Base-by-base conservation (phyloP, 2,888 invertebrate species). In the Anagyrus pseudococci region DNA sequence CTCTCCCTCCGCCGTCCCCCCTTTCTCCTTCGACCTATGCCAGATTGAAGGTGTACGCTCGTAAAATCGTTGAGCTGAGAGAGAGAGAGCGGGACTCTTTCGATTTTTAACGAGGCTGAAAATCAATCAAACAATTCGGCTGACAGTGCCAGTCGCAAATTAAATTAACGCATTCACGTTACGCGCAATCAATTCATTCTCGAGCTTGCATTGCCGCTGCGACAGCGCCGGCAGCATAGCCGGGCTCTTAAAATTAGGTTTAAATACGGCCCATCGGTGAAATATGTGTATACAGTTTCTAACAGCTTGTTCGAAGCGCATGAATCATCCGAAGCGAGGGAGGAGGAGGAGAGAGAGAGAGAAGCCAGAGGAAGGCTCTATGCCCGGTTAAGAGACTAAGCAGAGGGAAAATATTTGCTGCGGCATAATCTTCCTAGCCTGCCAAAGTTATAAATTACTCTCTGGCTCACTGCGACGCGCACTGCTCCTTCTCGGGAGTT, bases 361-460 rank as follows among this genome's bases (percentile, higher is more conserved):
- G n/a, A n/a, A n/a, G n/a, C n/a, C n/a, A n/a, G n/a, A n/a, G n/a
- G n/a, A n/a, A n/a, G n/a, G n/a, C n/a, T n/a, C n/a, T n/a, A n/a
- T n/a, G n/a, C n/a, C n/a, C n/a, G n/a, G n/a, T n/a, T n/a, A n/a
- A n/a, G n/a, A n/a, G n/a, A n/a, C n/a, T n/a, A n/a, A n/a, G n/a
- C n/a, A n/a, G n/a, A n/a, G n/a, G n/a, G n/a, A n/a, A n/a, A n/a
- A n/a, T n/a, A n/a, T n/a, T n/a, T n/a, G n/a, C n/a, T n/a, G 29
- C 33, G 33, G 33, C 4, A 15, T 37, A 47, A 47, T 47, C 47
- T 47, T 47, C 25, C 47, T 23, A 22, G 25, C 23, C 47, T 22
- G 47, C 47, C 47, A 47, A 47, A 47, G 47, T 47, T 47, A 47
- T 47, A 47, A 47, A 47, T 47, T 47, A 26, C 47, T 47, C 47